Conservation (phyloP, 2,113 vertebrate species). For the Narcine bancroftii region DNA sequence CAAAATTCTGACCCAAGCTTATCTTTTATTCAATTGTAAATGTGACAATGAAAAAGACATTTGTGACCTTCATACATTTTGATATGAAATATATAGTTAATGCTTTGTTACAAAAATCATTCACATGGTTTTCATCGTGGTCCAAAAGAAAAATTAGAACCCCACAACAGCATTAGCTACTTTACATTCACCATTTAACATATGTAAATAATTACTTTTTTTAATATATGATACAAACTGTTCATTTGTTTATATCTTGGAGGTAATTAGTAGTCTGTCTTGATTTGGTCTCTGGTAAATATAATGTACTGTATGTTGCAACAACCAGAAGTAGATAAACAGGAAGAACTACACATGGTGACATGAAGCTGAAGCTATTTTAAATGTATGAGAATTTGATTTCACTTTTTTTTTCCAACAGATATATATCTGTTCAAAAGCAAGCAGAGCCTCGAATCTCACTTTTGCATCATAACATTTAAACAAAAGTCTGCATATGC, state of each 20-base stretch:
- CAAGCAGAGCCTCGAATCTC: background rate
- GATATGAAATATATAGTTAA: background rate
- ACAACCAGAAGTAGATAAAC: slow-evolving; percentile 14
- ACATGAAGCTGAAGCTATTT: background rate
- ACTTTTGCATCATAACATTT: background rate
- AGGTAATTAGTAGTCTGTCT: slow-evolving; percentile 13
- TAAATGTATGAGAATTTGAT: background rate
- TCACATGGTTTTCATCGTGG: background rate
- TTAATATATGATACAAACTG: slow-evolving; percentile 26
- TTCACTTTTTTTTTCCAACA: background rate
- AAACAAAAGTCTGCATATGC: background rate
- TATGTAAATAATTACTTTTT: slow-evolving; percentile 24
- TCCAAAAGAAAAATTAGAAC: background rate
- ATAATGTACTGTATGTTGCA: background rate
- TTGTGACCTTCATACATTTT: background rate
- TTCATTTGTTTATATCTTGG: slow-evolving; percentile 27
- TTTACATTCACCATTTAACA: slow-evolving; percentile 2
- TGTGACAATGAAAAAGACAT: background rate
- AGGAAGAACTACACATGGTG: slow-evolving; percentile 23
- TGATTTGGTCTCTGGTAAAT: slow-evolving; percentile 30
- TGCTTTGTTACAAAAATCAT: background rate
- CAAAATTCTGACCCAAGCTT: background rate
- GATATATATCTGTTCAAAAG: background rate
- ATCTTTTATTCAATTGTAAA: background rate
- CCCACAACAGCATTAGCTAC: background rate